Evolutionary conservation across 1,140 invertebrate species (phyloP).

Genomic region (Bombus impatiens): DNA sequence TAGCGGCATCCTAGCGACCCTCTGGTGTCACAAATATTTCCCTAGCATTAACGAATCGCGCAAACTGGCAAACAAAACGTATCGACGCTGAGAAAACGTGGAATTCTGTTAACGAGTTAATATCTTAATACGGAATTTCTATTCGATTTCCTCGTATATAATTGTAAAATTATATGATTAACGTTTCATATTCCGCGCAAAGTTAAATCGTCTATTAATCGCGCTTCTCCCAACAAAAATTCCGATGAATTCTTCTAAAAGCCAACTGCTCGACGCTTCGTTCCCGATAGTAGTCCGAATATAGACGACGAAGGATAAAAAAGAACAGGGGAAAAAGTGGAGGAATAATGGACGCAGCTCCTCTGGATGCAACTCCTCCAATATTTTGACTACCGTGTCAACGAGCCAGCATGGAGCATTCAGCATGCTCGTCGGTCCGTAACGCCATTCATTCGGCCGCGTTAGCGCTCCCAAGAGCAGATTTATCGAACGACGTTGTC

Average conservation of each 20-base stretch:
- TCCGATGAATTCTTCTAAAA: not conserved
- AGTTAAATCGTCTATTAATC: too few relatives aligned
- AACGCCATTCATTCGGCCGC: constrained; percentile 73
- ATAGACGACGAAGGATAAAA: not conserved
- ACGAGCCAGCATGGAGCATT: constrained; percentile 68
- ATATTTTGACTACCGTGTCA: constrained; percentile 78
- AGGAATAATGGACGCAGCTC: not conserved
- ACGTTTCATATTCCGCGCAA: too few relatives aligned
- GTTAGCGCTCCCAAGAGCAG: constrained; percentile 63
- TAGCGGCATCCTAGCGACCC: constrained; percentile 44
- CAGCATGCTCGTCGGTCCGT: constrained; percentile 72
- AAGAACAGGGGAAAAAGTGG: not conserved
- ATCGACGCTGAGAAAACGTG: too few relatives aligned
- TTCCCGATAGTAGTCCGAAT: not conserved
- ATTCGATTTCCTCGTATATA: too few relatives aligned
- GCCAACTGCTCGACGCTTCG: not conserved
- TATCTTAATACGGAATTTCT: too few relatives aligned
- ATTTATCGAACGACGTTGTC: constrained; percentile 68
- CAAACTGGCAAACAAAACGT: not conserved
- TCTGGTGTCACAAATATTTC: constrained; percentile 41
- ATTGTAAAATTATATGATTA: too few relatives aligned
- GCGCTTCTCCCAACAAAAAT: too few relatives aligned
- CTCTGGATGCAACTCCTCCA: constrained; percentile 68
- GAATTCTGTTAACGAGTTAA: too few relatives aligned
- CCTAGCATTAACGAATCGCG: constrained; percentile 10